Conservation (phyloP, 2,797 vertebrate genomes). For the Ibycter americanus region DNA sequence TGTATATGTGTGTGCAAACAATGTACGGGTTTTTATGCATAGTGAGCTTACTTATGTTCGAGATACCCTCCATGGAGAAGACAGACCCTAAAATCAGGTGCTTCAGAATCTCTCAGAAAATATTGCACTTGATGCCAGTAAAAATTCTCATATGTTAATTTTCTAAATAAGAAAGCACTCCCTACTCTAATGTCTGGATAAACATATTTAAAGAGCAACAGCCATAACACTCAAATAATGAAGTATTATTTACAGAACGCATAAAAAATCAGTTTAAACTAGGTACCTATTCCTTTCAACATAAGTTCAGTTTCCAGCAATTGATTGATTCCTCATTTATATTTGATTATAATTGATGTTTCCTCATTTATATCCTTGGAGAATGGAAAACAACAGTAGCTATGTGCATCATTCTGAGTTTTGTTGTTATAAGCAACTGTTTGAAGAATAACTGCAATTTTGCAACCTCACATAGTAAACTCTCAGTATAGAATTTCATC, state of each 20-base stretch:
- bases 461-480: not conserved
- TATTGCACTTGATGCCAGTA: not conserved
- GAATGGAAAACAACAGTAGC: not conserved
- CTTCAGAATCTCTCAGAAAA: not conserved
- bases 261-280: not conserved
- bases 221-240: not conserved
- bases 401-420: not conserved
- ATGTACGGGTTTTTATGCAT: not conserved
- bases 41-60: not conserved
- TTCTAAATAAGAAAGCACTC: not conserved
- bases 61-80: not conserved
- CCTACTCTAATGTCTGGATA: not conserved
- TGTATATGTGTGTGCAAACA: not conserved
- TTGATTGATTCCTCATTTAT: not conserved
- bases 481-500: not conserved
- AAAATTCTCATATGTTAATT: not conserved
- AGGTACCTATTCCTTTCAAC: not conserved
- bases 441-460: not conserved
- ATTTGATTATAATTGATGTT: too few relatives aligned
- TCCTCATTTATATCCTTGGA: not conserved
- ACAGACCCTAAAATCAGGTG: not conserved
- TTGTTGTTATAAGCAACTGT: not conserved
- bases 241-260: not conserved
- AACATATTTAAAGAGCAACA: not conserved
- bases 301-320: not conserved